Evolutionary conservation across 2,113 vertebrate species (phyloP).

Genomic region (Oreochromis niloticus): DNA sequence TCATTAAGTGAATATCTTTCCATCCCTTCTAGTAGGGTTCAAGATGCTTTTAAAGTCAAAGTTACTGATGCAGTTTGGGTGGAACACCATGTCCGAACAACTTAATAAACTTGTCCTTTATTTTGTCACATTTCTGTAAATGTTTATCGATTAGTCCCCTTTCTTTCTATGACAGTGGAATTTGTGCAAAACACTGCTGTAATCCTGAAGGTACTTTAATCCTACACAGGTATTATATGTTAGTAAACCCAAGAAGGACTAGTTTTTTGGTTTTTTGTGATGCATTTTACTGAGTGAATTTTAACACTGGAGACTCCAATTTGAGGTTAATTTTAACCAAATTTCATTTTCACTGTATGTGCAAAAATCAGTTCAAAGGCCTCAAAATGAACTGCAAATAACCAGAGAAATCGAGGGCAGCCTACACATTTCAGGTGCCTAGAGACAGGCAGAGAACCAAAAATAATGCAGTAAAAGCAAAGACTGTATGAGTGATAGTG

Average conservation of each 20-base stretch:
- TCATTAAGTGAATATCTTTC: neutral
- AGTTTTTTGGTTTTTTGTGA: neutral
- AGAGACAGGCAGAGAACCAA: neutral
- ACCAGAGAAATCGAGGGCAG: neutral
- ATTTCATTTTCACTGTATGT: neutral
- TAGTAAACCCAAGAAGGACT: neutral
- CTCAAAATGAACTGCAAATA: neutral
- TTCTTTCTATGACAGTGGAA: neutral
- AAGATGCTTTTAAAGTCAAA: neutral
- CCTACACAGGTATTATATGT: neutral
- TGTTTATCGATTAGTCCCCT: neutral
- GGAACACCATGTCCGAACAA: neutral
- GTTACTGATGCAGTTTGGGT: neutral
- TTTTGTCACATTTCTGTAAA: neutral
- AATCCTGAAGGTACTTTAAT: neutral
- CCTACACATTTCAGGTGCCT: neutral
- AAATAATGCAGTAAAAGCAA: neutral
- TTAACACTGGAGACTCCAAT: neutral
- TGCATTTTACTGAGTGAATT: neutral
- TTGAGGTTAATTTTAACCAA: neutral
- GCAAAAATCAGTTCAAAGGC: neutral
- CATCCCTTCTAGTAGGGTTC: neutral
- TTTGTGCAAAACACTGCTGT: neutral
- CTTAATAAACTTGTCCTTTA: neutral
- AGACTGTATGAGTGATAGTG: neutral